Evolutionary conservation across 1,140 invertebrate genomes (phyloP).

Genomic region (Listronotus oregonensis): DNA sequence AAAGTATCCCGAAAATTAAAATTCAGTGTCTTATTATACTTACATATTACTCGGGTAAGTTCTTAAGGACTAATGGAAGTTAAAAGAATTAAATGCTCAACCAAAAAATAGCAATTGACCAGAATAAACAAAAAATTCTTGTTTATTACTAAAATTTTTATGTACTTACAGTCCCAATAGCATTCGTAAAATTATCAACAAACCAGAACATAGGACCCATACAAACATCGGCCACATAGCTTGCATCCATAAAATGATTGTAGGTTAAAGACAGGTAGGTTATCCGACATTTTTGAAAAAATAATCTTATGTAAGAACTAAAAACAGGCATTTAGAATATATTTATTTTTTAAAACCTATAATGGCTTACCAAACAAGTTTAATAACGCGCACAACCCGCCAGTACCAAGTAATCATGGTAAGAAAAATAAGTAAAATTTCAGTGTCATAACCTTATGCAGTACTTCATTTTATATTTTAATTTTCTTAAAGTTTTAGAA

Average conservation of each 20-base stretch:
- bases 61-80: too few relatives aligned
- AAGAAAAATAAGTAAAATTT: background rate
- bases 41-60: too few relatives aligned
- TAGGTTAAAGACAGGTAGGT: constrained; percentile 67
- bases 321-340: constrained; percentile 24
- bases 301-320: constrained; percentile 42
- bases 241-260: constrained; percentile 76
- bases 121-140: too few relatives aligned
- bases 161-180: constrained; percentile 80
- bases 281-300: constrained; percentile 49
- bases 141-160: background rate
- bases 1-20: too few relatives aligned
- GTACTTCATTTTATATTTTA: background rate
- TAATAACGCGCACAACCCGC: background rate
- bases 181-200: constrained; percentile 88
- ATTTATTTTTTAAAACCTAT: background rate
- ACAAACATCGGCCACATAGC: constrained; percentile 80
- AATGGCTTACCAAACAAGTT: constrained; percentile 1
- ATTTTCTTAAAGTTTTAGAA: too few relatives aligned
- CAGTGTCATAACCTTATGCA: constrained; percentile 1
- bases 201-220: constrained; percentile 95
- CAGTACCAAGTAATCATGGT: constrained; percentile 3
- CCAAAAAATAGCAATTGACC: too few relatives aligned
- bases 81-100: too few relatives aligned
- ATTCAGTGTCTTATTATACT: too few relatives aligned